phyloP scores from a whole-genome alignment of 2,113 vertebrate species.

The Recurvirostra avosetta region DNA sequence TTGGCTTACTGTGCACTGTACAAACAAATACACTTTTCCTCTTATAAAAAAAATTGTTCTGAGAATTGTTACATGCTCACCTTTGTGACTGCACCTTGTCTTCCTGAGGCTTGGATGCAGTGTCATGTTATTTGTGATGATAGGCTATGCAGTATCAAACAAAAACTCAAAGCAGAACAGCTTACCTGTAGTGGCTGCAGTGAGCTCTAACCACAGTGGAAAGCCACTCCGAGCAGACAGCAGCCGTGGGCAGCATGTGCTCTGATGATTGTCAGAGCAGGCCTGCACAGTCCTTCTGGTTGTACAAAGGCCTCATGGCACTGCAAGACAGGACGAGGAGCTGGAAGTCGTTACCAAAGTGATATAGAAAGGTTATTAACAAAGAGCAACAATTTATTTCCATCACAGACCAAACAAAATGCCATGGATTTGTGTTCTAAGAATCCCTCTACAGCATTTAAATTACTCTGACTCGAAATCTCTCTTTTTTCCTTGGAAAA shows the following conservation, averaged over 20 bases:
- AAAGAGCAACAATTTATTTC: constrained; percentile 56
- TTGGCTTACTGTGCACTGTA: not conserved
- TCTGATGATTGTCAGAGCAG: not conserved
- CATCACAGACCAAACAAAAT: constrained; percentile 44
- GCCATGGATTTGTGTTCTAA: constrained; percentile 49
- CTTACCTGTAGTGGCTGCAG: not conserved
- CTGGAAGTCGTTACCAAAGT: constrained; percentile 60
- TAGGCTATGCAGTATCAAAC: constrained; percentile 31
- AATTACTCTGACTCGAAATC: constrained; percentile 44
- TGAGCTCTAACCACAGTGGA: not conserved
- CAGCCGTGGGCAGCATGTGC: not conserved
- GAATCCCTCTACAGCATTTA: constrained; percentile 41
- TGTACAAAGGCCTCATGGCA: constrained; percentile 44
- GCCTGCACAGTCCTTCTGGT: constrained; percentile 12
- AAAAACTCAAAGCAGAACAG: not conserved
- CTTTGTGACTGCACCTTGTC: constrained; percentile 9
- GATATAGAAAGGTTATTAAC: constrained; percentile 55
- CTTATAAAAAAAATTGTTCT: not conserved
- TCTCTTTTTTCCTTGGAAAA: constrained; percentile 19
- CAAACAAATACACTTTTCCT: constrained; percentile 34
- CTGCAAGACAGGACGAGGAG: constrained; percentile 8
- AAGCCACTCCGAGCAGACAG: not conserved
- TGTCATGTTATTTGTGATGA: constrained; percentile 25
- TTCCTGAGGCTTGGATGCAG: not conserved
- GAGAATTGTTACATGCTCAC: not conserved